phyloP scores from a whole-genome alignment of 1,140 invertebrate genomes.

The Sinonovacula constricta region DNA sequence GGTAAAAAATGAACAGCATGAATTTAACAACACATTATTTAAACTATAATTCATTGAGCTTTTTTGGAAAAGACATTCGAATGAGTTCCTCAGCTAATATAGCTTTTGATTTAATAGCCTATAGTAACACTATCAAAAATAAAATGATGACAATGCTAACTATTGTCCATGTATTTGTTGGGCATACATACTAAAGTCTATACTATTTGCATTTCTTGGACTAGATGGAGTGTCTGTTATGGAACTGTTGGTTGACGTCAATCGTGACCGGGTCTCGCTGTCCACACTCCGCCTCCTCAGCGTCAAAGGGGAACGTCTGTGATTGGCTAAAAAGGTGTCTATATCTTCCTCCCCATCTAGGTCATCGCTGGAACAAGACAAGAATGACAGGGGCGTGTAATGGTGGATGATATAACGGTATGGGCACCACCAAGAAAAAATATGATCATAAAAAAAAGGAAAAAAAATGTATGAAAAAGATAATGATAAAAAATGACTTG shows the following conservation, averaged over 20 bases:
- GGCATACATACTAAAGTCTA: conserved; percentile 50
- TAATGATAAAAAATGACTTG: no score
- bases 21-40: background rate
- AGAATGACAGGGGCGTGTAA: background rate
- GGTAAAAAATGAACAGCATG: background rate
- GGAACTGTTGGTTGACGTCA: conserved; percentile 32
- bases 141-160: background rate
- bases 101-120: background rate
- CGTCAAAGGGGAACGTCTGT: conserved; percentile 47
- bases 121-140: background rate
- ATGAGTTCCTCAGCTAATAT: background rate
- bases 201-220: conserved; percentile 42
- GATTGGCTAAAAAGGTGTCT: conserved; percentile 54
- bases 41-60: background rate
- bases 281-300: conserved; percentile 29
- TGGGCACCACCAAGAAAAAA: no score
- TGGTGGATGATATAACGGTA: background rate
- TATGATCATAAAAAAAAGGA: no score
- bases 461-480: no score
- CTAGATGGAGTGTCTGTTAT: conserved; percentile 40
- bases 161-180: background rate
- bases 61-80: background rate
- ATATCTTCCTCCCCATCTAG: conserved; percentile 51
- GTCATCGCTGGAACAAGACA: conserved; percentile 51
- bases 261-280: conserved; percentile 35